phyloP scores from a whole-genome alignment of 2,888 invertebrate species.

The Hololepta plana region DNA sequence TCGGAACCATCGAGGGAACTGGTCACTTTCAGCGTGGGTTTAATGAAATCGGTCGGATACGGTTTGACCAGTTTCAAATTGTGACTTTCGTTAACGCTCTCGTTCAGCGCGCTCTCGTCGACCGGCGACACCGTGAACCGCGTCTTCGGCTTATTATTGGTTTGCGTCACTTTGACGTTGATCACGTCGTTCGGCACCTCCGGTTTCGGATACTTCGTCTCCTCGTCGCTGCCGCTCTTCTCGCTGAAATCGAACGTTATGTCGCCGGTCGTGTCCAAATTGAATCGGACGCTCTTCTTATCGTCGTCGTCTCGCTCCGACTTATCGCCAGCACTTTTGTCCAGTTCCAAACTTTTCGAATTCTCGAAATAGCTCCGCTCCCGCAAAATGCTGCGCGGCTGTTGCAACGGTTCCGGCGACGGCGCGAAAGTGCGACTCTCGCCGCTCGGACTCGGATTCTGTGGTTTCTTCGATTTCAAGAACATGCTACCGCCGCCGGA shows the following conservation, averaged over 20 bases:
- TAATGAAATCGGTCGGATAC: slow-evolving; percentile 38
- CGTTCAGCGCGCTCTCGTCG: slow-evolving; percentile 10
- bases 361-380: slow-evolving; percentile 32
- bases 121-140: slow-evolving; percentile 21
- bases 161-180: slow-evolving; percentile 16
- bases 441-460: slow-evolving; percentile 8
- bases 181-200: slow-evolving; percentile 16
- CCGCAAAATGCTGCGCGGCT: slow-evolving; percentile 41
- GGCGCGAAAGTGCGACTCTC: slow-evolving; percentile 6
- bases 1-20: slow-evolving; percentile 18
- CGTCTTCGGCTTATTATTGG: slow-evolving; percentile 13
- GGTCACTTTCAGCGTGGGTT: slow-evolving; percentile 33
- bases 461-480: slow-evolving; percentile 33
- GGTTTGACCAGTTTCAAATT: slow-evolving; percentile 33
- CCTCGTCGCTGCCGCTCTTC: slow-evolving; percentile 20
- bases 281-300: slow-evolving; percentile 56
- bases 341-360: slow-evolving; percentile 20
- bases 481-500: slow-evolving; percentile 43
- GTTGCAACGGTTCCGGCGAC: slow-evolving; percentile 14
- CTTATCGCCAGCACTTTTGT: slow-evolving; percentile 17
- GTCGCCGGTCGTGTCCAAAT: slow-evolving; percentile 31
- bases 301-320: slow-evolving; percentile 45
- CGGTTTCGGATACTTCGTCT: slow-evolving; percentile 13
- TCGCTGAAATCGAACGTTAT: slow-evolving; percentile 26
- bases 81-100: not conserved